Conservation (phyloP, 2,888 invertebrate species). For the Esperia sulphurella region DNA sequence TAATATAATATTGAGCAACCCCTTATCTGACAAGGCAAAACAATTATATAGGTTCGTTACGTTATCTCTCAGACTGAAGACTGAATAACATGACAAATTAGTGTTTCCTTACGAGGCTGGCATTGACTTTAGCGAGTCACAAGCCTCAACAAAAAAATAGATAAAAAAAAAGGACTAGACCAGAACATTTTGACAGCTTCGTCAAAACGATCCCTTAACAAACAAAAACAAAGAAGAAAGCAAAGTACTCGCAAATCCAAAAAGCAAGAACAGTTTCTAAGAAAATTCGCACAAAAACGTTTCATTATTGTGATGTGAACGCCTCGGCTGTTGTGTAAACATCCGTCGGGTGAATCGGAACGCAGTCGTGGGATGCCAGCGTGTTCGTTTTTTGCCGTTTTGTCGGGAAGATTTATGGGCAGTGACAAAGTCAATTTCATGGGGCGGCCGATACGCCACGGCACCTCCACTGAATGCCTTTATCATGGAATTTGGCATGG, state of each 20-base stretch:
- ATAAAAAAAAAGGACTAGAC: conserved; percentile 5
- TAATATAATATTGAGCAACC: no score
- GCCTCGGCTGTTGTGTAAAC: conserved; percentile 67
- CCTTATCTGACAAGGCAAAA: no score
- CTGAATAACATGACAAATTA: no score
- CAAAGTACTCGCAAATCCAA: conserved; percentile 28
- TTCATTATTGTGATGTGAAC: conserved; percentile 38
- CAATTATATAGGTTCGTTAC: no score
- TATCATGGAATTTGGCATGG: conserved; percentile 62
- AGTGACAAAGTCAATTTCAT: conserved; percentile 77
- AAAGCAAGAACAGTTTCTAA: conserved; percentile 34
- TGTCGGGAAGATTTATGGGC: conserved; percentile 68
- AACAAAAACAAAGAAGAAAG: conserved; percentile 16
- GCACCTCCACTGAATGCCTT: conserved; percentile 38
- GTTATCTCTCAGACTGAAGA: no score
- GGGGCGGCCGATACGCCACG: conserved; percentile 61
- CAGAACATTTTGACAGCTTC: conserved; percentile 33
- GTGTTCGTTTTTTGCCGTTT: conserved; percentile 49
- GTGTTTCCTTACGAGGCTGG: no score
- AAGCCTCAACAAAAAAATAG: no score
- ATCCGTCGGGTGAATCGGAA: conserved; percentile 53
- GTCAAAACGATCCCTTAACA: conserved; percentile 16
- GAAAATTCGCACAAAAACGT: conserved; percentile 41
- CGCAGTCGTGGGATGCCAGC: conserved; percentile 46
- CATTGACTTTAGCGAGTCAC: no score